Percentiles rank a stretch among this genome's conserved stretches.
These are phyloP conservation scores for Mormyrus lacerda DNA, from an alignment of 2,113 vertebrate species.

Conservation along the genomic window DNA sequence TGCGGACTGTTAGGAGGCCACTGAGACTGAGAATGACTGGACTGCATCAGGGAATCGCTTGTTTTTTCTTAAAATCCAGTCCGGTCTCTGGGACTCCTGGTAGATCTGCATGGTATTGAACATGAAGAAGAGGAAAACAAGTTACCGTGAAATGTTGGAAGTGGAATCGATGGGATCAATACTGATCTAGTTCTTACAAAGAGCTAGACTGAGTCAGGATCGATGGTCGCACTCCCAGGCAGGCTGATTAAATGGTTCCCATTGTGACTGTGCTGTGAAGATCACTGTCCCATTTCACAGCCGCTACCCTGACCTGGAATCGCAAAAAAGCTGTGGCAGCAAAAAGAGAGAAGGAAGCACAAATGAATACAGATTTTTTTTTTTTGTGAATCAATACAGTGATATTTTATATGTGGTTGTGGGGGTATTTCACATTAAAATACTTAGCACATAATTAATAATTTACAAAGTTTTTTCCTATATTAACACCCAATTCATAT, in stretches of 20 bases:
- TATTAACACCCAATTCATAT: not conserved
- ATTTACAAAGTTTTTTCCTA: not conserved
- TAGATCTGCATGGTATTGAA: not conserved
- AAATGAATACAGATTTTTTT: not conserved
- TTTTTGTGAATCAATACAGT: not conserved
- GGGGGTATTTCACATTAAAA: not conserved
- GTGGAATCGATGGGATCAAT: conserved; percentile 49
- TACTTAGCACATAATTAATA: not conserved
- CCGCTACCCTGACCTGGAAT: conserved; percentile 49
- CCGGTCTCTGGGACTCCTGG: not conserved
- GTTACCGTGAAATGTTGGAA: not conserved
- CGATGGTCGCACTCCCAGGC: conserved; percentile 38
- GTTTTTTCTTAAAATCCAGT: not conserved
- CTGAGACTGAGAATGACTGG: conserved; percentile 1
- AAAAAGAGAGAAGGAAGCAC: not conserved
- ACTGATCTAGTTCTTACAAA: conserved; percentile 46
- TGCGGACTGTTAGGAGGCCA: not conserved
- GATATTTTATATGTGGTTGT: not conserved
- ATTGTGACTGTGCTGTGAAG: not conserved
- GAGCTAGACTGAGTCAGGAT: conserved; percentile 38
- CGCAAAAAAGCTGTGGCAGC: conserved; percentile 39
- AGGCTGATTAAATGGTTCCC: conserved; percentile 52
- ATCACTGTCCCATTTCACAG: not conserved
- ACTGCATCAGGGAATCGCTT: not conserved
- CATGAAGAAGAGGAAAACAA: not conserved